These are phyloP conservation scores for Lophotriccus pileatus DNA, from an alignment of 2,797 vertebrate species.

Conservation along the genomic window DNA sequence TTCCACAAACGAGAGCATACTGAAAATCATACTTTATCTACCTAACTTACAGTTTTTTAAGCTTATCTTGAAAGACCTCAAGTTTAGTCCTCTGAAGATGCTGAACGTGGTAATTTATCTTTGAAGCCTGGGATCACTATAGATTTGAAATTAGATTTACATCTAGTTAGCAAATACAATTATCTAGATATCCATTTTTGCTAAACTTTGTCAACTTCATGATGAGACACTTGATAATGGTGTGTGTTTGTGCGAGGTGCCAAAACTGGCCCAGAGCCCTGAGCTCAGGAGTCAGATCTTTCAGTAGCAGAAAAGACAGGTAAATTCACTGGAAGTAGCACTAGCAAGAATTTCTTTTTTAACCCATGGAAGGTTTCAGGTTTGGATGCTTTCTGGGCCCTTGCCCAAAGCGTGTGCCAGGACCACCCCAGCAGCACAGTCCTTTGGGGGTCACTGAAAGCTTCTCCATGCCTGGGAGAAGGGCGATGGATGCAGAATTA, in stretches of 20 bases:
- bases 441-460: not conserved
- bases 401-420: not conserved
- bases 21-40: not conserved
- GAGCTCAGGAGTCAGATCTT: not conserved
- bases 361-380: not conserved
- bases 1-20: not conserved
- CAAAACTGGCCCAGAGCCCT: not conserved
- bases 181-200: not conserved
- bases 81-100: not conserved
- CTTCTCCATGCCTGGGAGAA: not conserved
- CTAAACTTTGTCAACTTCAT: not conserved
- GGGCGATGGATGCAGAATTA: rapidly evolving
- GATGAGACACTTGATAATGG: not conserved
- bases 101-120: not conserved
- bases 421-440: not conserved
- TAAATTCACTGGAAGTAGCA: not conserved
- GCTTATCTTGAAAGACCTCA: not conserved
- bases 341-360: not conserved
- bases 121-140: not conserved
- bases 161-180: not conserved
- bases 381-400: not conserved
- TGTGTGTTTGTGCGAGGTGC: not conserved
- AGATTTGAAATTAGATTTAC: not conserved
- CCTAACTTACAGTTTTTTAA: not conserved
- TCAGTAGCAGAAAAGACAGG: not conserved